Base-by-base conservation (phyloP, 2,113 vertebrate genomes). In the Centrocercus urophasianus region DNA sequence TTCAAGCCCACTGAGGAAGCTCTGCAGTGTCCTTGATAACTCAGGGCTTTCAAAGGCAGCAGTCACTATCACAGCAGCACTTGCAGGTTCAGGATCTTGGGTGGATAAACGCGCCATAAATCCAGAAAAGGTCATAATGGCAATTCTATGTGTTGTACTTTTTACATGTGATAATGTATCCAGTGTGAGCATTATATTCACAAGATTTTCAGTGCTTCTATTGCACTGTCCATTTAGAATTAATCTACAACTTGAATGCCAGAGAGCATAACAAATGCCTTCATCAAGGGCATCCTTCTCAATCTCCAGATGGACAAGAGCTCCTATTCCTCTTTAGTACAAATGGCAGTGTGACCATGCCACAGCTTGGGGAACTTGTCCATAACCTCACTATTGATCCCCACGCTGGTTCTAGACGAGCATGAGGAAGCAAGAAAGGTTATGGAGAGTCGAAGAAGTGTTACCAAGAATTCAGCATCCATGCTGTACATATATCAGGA, bases 181-280 rank as follows among this genome's bases (percentile, higher is more conserved):
- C 25, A 40, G 28, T 28, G 36, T 40, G 24, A 6, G 20, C 43
- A 13, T 43, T 42, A 75, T 43, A 38, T 2, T 7, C 16, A 60
- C 7, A 34, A 90, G 16, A 75, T 38, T 60, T 74, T 83, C n/a
- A 56, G 38, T 40, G 24, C 4, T 34, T 54, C 28, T 70, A 22
- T 50, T 79, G 13, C 13, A 28, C 45, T 60, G 9, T 77, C 48
- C 2, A 11, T 25, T 83, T 65, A 73, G 5, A 13, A 88, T 80
- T 91, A 3, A 63, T n/a, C 5, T 52, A 32, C 3, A 48, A 8
- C 3, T 4, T 83, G 11, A 24, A 0, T 80, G 13, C 7, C 40
- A 57, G 50, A 71, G 34, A 2, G 36, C 25, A 24, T 43, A 66
- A 70, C 25, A 86, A 64, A 65, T 60, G 3, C 3, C 38, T 69